Percentiles rank a stretch among this genome's conserved stretches.
These are phyloP conservation scores for Pseudomugil tenellus DNA, from an alignment of 2,797 vertebrate species.

Conservation along the genomic window DNA sequence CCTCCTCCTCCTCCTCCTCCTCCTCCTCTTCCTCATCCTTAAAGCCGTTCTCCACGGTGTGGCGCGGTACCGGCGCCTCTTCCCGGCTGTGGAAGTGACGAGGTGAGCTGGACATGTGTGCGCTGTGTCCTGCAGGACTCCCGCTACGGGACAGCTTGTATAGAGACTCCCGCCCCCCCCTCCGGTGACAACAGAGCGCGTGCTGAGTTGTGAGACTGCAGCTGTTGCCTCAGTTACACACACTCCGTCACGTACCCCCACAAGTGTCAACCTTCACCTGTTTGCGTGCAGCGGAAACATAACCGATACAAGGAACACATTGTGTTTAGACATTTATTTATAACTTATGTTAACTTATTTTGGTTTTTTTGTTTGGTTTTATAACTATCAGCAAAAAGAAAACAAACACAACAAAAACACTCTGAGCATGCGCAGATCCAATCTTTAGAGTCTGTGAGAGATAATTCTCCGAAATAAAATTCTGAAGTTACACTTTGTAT, in stretches of 20 bases:
- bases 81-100: slow-evolving; percentile 1
- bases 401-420: no score
- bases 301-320: no score
- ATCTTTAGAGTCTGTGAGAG: no score
- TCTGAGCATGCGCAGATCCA: no score
- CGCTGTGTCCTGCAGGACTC: slow-evolving; percentile 18
- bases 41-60: slow-evolving; percentile 39
- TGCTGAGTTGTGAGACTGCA: not conserved
- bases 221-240: slow-evolving; percentile 8
- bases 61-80: not conserved
- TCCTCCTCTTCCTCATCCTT: slow-evolving; percentile 20
- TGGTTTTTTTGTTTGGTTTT: no score
- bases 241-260: slow-evolving; percentile 12
- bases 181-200: slow-evolving; percentile 9
- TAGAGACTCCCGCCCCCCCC: slow-evolving; percentile 21
- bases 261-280: slow-evolving; percentile 27
- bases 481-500: no score
- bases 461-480: no score
- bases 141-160: slow-evolving; percentile 26
- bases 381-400: no score
- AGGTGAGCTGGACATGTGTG: slow-evolving; percentile 47
- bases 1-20: slow-evolving; percentile 27
- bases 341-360: no score
- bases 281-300: not conserved
- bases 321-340: no score